Evolutionary conservation across 2,797 vertebrate genomes (phyloP).

Genomic region (Centropyge bicolor): DNA sequence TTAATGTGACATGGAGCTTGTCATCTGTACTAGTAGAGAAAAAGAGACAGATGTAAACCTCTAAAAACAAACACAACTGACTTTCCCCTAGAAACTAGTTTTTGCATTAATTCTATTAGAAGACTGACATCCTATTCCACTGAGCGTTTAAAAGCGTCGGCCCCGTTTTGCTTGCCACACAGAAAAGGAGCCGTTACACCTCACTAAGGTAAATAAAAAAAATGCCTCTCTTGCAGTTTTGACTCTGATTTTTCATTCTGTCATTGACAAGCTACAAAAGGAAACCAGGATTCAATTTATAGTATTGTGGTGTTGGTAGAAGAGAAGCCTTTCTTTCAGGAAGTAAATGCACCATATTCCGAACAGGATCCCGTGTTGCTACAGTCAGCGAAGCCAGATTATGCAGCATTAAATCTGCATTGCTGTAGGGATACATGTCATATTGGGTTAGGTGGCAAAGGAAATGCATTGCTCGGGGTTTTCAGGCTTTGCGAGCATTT

Average conservation of each 20-base stretch:
- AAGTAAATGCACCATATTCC: conserved; percentile 77
- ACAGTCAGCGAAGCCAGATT: conserved; percentile 75
- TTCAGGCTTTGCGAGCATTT: conserved; percentile 70
- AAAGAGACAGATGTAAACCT: conserved; percentile 52
- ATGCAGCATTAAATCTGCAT: conserved; percentile 75
- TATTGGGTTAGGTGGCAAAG: conserved; percentile 71
- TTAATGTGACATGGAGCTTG: conserved; percentile 43
- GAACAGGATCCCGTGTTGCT: conserved; percentile 78
- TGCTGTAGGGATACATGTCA: conserved; percentile 79
- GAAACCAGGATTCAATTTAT: conserved; percentile 82
- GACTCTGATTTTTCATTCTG: conserved; percentile 66
- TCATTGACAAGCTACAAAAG: conserved; percentile 71
- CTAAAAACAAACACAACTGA: conserved; percentile 22
- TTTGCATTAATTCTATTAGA: conserved; percentile 40
- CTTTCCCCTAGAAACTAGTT: conserved; percentile 28
- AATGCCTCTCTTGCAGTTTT: conserved; percentile 70
- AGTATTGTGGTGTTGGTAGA: conserved; percentile 80
- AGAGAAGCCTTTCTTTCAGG: conserved; percentile 77
- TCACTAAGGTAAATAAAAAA: conserved; percentile 69
- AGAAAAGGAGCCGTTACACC: conserved; percentile 63
- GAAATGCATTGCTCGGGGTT: conserved; percentile 72
- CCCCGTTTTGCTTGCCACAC: conserved; percentile 58
- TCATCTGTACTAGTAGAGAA: conserved; percentile 40
- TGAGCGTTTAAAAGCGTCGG: conserved; percentile 55
- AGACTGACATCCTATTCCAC: conserved; percentile 65